Evolutionary conservation across 2,888 invertebrate genomes (phyloP).

Genomic region (Mystacides longicornis): DNA sequence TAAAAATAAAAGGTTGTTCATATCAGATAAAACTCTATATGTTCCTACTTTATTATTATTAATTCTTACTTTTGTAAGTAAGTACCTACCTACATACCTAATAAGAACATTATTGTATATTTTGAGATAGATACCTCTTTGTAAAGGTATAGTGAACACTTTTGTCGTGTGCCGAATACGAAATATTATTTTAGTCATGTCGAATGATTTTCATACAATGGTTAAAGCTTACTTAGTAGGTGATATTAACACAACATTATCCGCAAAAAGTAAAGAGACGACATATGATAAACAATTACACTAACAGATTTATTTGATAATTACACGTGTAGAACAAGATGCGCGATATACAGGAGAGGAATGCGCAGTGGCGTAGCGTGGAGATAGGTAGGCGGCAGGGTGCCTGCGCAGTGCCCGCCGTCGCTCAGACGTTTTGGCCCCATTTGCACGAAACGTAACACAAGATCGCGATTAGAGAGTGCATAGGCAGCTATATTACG

Average conservation of each 20-base stretch:
- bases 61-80: too few relatives aligned
- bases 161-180: too few relatives aligned
- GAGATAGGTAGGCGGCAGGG: background rate
- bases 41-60: too few relatives aligned
- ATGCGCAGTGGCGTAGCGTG: conserved; percentile 4
- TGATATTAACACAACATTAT: too few relatives aligned
- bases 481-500: conserved; percentile 21
- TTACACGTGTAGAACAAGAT: background rate
- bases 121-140: background rate
- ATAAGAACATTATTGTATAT: background rate
- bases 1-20: too few relatives aligned
- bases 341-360: background rate
- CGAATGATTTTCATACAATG: too few relatives aligned
- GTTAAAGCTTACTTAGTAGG: too few relatives aligned
- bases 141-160: background rate
- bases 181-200: too few relatives aligned
- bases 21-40: too few relatives aligned
- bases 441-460: conserved; percentile 24
- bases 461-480: conserved; percentile 25
- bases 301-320: background rate
- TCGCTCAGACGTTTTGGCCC: conserved; percentile 17
- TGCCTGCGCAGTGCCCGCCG: too few relatives aligned
- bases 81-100: too few relatives aligned
- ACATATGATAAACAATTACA: background rate
- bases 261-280: background rate